phyloP scores from a whole-genome alignment of 2,888 invertebrate genomes.

The Ommatoiulus sabulosus region DNA sequence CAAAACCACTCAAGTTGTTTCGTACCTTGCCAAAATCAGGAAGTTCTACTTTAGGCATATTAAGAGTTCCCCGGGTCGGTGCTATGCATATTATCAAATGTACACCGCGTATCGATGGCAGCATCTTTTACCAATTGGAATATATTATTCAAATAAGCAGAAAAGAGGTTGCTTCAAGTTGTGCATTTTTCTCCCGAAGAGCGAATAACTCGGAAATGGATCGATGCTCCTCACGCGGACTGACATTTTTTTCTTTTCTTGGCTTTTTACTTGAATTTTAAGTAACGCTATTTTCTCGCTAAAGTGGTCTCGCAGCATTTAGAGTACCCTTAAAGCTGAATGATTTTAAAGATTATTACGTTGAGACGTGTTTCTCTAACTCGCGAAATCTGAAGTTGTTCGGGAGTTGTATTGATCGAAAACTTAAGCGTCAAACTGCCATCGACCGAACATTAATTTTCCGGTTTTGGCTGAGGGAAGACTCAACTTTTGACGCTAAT shows the following conservation, averaged over 20 bases:
- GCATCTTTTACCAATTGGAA: slow-evolving; percentile 9
- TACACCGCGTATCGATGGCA: not conserved
- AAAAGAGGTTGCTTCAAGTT: not conserved
- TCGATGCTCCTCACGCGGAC: slow-evolving; percentile 6
- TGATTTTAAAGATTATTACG: slow-evolving; percentile 19
- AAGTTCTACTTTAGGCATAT: too few species aligned
- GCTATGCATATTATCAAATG: not conserved
- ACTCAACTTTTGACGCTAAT: slow-evolving; percentile 19
- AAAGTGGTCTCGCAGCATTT: slow-evolving; percentile 19
- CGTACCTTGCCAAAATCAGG: too few species aligned
- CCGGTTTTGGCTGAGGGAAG: not conserved
- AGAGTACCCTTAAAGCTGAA: slow-evolving; percentile 19
- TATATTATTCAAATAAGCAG: slow-evolving; percentile 3
- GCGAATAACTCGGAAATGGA: not conserved
- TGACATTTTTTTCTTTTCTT: not conserved
- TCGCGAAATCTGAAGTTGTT: not conserved
- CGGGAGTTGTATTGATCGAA: not conserved
- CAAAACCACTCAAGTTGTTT: too few species aligned
- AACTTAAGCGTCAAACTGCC: slow-evolving; percentile 10
- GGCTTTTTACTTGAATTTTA: slow-evolving; percentile 19
- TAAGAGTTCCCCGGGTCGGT: too few species aligned
- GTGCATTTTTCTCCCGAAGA: not conserved
- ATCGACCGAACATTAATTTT: slow-evolving; percentile 10
- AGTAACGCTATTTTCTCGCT: not conserved
- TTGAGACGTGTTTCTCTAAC: slow-evolving; percentile 19